Evolutionary conservation across 2,113 vertebrate species (phyloP), one percentile per base, ranked within the genome.

Genomic region (Ailurus styani): DNA sequence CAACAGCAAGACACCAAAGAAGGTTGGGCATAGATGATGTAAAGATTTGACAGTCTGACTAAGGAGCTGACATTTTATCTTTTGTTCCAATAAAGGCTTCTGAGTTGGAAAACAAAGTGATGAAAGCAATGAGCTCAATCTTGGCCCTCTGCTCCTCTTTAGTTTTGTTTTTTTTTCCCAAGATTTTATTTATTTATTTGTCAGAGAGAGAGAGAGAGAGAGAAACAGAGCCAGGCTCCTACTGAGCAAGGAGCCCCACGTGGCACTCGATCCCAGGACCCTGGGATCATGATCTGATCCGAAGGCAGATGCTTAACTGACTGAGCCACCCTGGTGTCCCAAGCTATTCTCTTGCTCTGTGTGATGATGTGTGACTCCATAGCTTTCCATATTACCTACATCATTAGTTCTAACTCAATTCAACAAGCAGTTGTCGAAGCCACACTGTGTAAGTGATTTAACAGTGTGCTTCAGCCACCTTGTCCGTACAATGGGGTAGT

Each of bases 91-190:
- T 34, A 17, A 83, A 83, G 79, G 6, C 34, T 54, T 87, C 10
- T 87, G 84, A 95, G 60, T n/a, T 87, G 25, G 37, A 78, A 95
- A 92, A 93, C 78, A 55, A 85, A 93, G 25, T 34, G 87, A 90
- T 34, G 54, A 47, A 52, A 84, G 77, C 88, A 90, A 54, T 52
- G 86, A 77, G n/a, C 87, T 52, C 50, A 45, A 10, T 31, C 31
- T 29, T 27, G 20, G 64, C 72, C 70, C 21, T 83, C n/a, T 6
- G 54, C 14, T 52, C 60, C 55, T 40, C 66, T 64, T 55, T 73
- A 45, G 87, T 54, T 60, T 3, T 25, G 5, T 45, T 45, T 60
- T 0, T 60, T 25, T 25, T 21, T 60, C 17, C 4, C 1, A 60
- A 60, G 3, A 60, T 60, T 60, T 60, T 60, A 60, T 60, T 60